Evolutionary conservation across 2,113 vertebrate genomes (phyloP).

Genomic region (Mus spicilegus): DNA sequence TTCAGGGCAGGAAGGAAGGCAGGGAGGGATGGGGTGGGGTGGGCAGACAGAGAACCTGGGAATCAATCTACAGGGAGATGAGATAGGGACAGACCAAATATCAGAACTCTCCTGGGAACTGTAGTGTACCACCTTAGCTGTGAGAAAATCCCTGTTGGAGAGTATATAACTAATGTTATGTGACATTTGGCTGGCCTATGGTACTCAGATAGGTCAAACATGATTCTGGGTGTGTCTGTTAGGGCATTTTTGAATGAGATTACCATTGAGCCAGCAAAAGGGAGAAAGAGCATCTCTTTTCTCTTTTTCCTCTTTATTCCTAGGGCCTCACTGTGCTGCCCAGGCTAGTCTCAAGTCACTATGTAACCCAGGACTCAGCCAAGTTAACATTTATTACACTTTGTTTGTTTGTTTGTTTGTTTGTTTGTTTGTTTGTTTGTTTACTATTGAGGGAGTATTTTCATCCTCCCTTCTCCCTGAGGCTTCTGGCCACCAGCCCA

Average conservation of each 20-base stretch:
- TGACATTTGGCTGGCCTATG: neutral
- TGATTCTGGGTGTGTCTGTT: neutral
- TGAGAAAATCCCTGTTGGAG: neutral
- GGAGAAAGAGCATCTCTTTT: neutral
- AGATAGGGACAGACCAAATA: neutral
- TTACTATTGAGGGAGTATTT: neutral
- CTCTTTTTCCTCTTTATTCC: neutral
- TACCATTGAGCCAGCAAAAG: neutral
- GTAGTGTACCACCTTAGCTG: neutral
- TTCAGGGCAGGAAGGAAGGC: neutral
- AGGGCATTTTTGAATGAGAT: neutral
- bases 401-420: too few relatives aligned
- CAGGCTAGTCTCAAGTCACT: neutral
- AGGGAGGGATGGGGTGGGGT: neutral
- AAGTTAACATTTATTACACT: neutral
- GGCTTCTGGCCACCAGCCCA: too few relatives aligned
- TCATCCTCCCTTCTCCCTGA: too few relatives aligned
- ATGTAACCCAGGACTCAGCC: neutral
- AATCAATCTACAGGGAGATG: too few relatives aligned
- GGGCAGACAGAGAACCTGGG: neutral
- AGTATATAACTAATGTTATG: neutral
- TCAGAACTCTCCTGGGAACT: neutral
- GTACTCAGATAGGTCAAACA: neutral
- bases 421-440: neutral
- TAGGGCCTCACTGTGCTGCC: neutral